Evolutionary conservation across 2,888 invertebrate genomes (phyloP), one percentile per base, ranked within the genome.

Genomic region (Biston stratarius): DNA sequence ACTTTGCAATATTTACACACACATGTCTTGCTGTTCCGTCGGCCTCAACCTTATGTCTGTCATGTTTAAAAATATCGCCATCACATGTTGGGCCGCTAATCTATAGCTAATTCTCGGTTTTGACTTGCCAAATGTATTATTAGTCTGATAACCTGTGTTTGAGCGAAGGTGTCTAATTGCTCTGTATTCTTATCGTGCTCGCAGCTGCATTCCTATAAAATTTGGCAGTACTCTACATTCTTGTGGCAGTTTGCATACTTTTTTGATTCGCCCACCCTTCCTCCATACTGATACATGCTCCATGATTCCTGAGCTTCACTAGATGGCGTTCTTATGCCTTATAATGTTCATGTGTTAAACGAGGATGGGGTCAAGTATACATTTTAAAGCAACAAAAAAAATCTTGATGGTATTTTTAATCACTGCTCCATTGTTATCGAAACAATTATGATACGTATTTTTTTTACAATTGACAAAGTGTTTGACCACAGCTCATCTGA

Each of bases 41-140:
- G 84, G 81, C 85, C 85, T 85, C 85, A 84, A 86, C 85, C 86
- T 87, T 86, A 81, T 75, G 70, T 52, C 60, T 70, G 78, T 83
- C 84, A 83, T 61, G 67, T 78, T 74, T 77, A 72, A 78, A 85
- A 85, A 86, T 87, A 87, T 67, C 77, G 71, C 70, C 71, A 76
- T 83, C 82, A 83, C 84, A 83, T 82, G 85, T 79, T 78, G 69
- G 62, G 70, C 38, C 47, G 71, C 79, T 82, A 83, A 85, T 84
- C 83, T 83, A 81, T 79, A 74, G 79, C 80, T 79, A 80, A 82
- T 81, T 79, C 80, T 79, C 77, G 74, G 75, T 79, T 82, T 74
- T 74, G 74, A 78, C 80, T 80, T 85, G 86, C 86, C 86, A 86
- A 85, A 81, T 81, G 77, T 81, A 83, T 82, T 83, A 75, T 70